phyloP scores from a whole-genome alignment of 1,140 invertebrate species.

The Stratiolaelaps scimitus region DNA sequence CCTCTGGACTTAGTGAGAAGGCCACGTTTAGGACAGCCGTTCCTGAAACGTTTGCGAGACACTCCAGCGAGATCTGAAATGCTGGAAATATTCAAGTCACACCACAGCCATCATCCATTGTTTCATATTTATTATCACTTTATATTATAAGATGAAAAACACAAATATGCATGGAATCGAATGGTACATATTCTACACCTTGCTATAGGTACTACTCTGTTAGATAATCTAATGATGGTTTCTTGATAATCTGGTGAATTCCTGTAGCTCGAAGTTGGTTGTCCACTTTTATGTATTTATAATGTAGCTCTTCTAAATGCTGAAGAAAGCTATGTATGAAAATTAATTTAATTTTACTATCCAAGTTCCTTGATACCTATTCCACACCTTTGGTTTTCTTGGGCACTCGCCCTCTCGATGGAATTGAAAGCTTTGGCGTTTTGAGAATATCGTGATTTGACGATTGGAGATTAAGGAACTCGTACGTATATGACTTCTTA shows the following conservation, averaged over 20 bases:
- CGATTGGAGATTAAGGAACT: not conserved
- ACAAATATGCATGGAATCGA: not conserved
- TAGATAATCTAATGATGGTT: too few relatives aligned
- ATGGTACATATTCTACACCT: not conserved
- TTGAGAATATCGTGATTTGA: conserved; percentile 6
- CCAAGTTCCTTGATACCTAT: too few relatives aligned
- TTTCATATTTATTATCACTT: too few relatives aligned
- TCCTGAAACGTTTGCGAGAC: not conserved
- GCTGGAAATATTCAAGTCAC: too few relatives aligned
- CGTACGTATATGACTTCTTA: conserved; percentile 23
- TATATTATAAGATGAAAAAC: not conserved
- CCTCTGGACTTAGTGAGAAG: not conserved
- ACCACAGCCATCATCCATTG: too few relatives aligned
- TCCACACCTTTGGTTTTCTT: conserved; percentile 10
- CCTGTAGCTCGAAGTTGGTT: too few relatives aligned
- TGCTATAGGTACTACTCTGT: not conserved
- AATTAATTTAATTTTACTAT: too few relatives aligned
- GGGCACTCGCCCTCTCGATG: not conserved
- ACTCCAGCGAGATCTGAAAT: not conserved
- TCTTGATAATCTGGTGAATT: too few relatives aligned
- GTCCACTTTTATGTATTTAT: too few relatives aligned
- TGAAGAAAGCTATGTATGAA: too few relatives aligned
- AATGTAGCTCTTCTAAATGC: too few relatives aligned
- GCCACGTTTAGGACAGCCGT: not conserved
- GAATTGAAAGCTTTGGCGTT: conserved; percentile 14